Conservation (phyloP, 2,113 vertebrate species). For the Okapia johnstoni region DNA sequence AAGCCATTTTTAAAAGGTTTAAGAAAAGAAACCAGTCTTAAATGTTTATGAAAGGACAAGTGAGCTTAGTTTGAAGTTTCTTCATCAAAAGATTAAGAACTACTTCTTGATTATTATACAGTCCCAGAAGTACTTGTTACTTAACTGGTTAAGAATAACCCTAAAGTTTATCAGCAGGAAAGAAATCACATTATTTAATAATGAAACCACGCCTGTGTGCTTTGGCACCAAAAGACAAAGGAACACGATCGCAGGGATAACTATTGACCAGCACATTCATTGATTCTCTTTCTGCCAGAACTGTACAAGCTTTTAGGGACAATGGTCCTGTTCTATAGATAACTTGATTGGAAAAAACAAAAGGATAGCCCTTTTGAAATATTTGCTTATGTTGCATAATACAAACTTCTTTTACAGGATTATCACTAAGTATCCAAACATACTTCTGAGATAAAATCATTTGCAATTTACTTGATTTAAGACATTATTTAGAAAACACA, state of each 20-base stretch:
- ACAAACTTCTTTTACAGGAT: not conserved
- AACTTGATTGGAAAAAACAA: not conserved
- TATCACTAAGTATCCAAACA: not conserved
- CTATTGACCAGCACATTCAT: not conserved
- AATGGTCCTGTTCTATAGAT: not conserved
- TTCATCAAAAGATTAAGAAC: slow-evolving; percentile 5
- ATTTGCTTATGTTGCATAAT: not conserved
- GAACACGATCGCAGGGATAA: not conserved
- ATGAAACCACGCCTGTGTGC: not conserved
- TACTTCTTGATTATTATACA: not conserved
- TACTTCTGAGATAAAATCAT: slow-evolving; percentile 31
- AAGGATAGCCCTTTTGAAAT: not conserved
- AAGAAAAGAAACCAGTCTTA: not conserved
- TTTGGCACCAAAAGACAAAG: not conserved
- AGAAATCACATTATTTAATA: slow-evolving; percentile 20
- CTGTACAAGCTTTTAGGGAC: not conserved
- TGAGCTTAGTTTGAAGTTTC: not conserved
- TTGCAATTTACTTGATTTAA: slow-evolving; percentile 18
- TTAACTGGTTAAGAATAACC: not conserved
- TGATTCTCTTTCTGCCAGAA: not conserved
- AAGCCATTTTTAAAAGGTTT: not conserved
- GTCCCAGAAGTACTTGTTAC: not conserved
- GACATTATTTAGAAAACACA: not conserved
- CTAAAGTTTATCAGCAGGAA: not conserved
- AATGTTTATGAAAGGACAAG: not conserved